Evolutionary conservation across 2,888 invertebrate genomes (phyloP), one percentile per base, ranked within the genome.

Genomic region (Clepsis dumicolana): DNA sequence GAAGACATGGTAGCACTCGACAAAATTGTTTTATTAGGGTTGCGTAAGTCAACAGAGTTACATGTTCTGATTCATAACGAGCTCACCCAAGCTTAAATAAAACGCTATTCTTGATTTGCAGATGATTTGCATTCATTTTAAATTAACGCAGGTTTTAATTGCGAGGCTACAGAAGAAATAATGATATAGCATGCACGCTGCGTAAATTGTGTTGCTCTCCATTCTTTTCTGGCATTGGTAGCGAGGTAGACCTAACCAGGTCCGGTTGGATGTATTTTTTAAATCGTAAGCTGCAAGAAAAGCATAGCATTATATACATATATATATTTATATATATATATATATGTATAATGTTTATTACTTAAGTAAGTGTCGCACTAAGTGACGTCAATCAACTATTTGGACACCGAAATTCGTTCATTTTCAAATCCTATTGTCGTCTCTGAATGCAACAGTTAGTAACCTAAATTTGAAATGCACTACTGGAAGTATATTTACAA

Each of bases 11-110:
- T 21, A 57, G 38, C 35, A 25, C 57, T 41, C 25, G 16, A 25
- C 24, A 61, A 41, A 48, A 48, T 29, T 48, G 48, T 48, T 18
- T 48, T 48, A 61, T 61, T 61, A 48, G 60, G 48, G 29, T 48
- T 61, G 29, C 48, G 29, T 61, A 61, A 48, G 48, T 48, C 48
- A 29, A 61, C 60, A 29, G 21, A 25, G 48, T 61, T 48, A 48
- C 16, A 27, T 48, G 21, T 16, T 60, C 44, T 48, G 16, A 29
- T 61, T 41, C 21, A 21, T 48, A 48, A 61, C 60, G 60, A 48
- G 18, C 18, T 48, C 18, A 48, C 14, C 60, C 44, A 29, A 60
- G 41, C 44, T 27, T 48, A 61, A 61, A 61, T 48, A 32, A 35
- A 18, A 53, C 27, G n/a, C 54, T 59, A 10, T 59, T 35, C 57